A percentile compares a stretch with the other conserved stretches of the same genome.
Conservation (phyloP, 2,888 invertebrate species). For the Amblyteles armatorius region DNA sequence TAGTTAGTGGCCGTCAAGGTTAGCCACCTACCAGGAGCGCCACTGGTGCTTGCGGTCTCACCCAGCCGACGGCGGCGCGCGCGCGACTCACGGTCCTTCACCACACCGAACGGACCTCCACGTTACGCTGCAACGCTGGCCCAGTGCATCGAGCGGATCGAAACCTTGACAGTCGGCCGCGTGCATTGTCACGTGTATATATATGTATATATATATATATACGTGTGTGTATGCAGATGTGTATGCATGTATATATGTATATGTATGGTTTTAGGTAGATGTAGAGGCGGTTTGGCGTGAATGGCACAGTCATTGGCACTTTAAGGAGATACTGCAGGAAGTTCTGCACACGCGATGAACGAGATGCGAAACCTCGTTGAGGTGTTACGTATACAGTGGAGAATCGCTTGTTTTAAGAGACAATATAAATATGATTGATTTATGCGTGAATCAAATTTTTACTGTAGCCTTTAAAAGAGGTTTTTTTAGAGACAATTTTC, state of each 20-base stretch:
- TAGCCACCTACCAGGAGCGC: conserved; percentile 77
- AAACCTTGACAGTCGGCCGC: conserved; percentile 41
- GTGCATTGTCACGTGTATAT: conserved; percentile 34
- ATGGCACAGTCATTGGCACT: conserved; percentile 20
- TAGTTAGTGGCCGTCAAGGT: conserved; percentile 76
- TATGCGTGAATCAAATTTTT: no score
- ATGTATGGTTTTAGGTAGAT: no score
- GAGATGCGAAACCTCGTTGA: background rate
- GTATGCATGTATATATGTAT: no score
- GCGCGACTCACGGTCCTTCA: conserved; percentile 10
- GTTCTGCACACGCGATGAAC: background rate
- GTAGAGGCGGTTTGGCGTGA: no score
- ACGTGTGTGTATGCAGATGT: background rate
- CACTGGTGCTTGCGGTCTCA: conserved; percentile 52
- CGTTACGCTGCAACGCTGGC: background rate
- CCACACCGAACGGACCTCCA: background rate
- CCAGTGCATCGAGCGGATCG: conserved; percentile 44
- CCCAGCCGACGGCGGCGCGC: conserved; percentile 24
- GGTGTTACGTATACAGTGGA: background rate
- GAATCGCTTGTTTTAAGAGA: background rate
- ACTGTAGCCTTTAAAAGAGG: no score
- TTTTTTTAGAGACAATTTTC: background rate
- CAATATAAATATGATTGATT: no score
- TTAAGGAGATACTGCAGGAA: background rate
- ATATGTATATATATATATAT: background rate